These are phyloP conservation scores for Xestia c-nigrum DNA, from an alignment of 2,888 invertebrate species.

Conservation along the genomic window DNA sequence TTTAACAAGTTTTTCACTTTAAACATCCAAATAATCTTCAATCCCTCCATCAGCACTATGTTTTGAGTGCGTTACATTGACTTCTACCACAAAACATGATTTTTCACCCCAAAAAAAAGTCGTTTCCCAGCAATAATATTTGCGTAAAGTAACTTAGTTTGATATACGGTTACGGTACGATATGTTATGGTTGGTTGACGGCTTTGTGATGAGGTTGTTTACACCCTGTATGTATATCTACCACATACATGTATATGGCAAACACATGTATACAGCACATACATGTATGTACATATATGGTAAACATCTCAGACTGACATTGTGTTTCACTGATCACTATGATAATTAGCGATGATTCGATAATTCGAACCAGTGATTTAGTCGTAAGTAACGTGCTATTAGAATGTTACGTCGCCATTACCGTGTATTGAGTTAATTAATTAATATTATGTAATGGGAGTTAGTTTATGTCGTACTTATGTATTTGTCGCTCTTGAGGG, in stretches of 20 bases:
- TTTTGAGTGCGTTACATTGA: too few relatives aligned
- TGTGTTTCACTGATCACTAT: constrained; percentile 12
- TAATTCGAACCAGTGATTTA: constrained; percentile 52
- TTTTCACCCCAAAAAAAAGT: too few relatives aligned
- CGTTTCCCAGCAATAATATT: too few relatives aligned
- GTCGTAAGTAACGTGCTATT: constrained; percentile 18
- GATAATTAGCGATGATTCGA: constrained; percentile 54
- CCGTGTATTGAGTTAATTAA: constrained; percentile 13
- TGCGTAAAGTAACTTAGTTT: too few relatives aligned
- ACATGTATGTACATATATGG: constrained; percentile 3
- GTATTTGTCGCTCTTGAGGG: neutral
- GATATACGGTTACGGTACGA: too few relatives aligned
- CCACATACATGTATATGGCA: neutral
- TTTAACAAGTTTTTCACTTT: too few relatives aligned
- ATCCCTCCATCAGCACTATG: too few relatives aligned
- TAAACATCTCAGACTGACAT: neutral
- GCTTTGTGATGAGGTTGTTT: too few relatives aligned
- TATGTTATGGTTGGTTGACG: too few relatives aligned
- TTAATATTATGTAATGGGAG: constrained; percentile 14
- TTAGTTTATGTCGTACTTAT: neutral
- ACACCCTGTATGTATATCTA: neutral
- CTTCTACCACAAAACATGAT: too few relatives aligned
- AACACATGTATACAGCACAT: neutral
- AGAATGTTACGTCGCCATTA: neutral
- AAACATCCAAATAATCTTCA: too few relatives aligned